Percentiles rank a stretch among this genome's conserved stretches.
Evolutionary conservation across 2,888 invertebrate species (phyloP).

Genomic region (Eretmocerus hayati): DNA sequence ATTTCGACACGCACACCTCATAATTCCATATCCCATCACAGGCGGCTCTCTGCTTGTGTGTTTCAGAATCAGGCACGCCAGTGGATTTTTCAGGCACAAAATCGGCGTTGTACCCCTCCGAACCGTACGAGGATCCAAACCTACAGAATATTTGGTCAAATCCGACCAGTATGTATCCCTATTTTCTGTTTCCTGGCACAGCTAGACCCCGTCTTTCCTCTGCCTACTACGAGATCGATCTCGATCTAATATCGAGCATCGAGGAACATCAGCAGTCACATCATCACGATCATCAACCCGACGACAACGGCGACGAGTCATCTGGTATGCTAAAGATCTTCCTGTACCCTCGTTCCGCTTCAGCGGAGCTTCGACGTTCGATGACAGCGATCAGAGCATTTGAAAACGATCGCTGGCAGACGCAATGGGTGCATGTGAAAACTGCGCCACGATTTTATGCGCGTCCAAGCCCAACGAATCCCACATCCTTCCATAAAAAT

Average conservation of each 20-base stretch:
- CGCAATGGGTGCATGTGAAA: slow-evolving; percentile 20
- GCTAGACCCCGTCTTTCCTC: slow-evolving; percentile 39
- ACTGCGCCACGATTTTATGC: slow-evolving; percentile 1
- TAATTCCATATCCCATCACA: too few relatives aligned
- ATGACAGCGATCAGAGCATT: slow-evolving; percentile 15
- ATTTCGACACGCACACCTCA: too few relatives aligned
- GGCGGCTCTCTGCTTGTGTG: slow-evolving; percentile 46
- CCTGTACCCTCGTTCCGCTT: slow-evolving; percentile 22
- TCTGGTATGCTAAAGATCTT: slow-evolving; percentile 31
- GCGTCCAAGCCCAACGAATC: slow-evolving; percentile 15
- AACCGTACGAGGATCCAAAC: slow-evolving; percentile 42
- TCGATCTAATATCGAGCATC: slow-evolving; percentile 25
- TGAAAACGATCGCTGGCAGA: slow-evolving; percentile 20
- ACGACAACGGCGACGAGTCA: slow-evolving; percentile 24
- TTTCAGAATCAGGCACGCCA: slow-evolving; percentile 53
- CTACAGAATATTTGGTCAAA: slow-evolving; percentile 54
- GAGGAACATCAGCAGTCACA: slow-evolving; percentile 26
- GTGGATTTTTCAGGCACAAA: slow-evolving; percentile 53
- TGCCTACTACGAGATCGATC: slow-evolving; percentile 36
- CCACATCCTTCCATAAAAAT: too few relatives aligned
- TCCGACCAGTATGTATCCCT: slow-evolving; percentile 53
- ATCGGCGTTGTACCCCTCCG: slow-evolving; percentile 52
- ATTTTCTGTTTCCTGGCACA: slow-evolving; percentile 57
- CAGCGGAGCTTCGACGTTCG: slow-evolving; percentile 15
- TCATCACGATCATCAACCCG: slow-evolving; percentile 23